Base-by-base conservation (phyloP, 2,888 invertebrate genomes). In the Eremobia ochroleuca region DNA sequence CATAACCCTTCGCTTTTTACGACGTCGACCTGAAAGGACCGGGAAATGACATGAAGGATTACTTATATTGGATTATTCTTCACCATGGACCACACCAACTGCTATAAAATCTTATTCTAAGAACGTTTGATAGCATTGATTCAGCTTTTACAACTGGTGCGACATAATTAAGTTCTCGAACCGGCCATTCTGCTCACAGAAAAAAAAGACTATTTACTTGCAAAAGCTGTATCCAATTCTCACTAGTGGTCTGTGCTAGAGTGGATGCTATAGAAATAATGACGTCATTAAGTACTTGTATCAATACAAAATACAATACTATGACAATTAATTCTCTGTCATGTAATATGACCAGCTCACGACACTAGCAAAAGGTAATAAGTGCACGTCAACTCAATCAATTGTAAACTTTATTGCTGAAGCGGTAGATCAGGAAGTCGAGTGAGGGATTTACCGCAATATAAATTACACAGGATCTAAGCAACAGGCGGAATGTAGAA, bases 391-490 rank as follows among this genome's bases (percentile, higher is more conserved):
- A 21, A 40, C 1, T 46, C 76, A 83, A 75, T 70, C 61, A 66
- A 83, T 77, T 74, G 11, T 71, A 31, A 49, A 61, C 82, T 76
- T 66, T 85, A 78, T 73, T 70, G n/a, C 18, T 28, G 11, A 37
- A 25, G 37, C 0, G 2, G 40, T 79, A 79, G 72, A 81, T 72
- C 31, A 59, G 71, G 31, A 61, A 80, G 55, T 82, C 4, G 61
- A 46, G 46, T 67, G 62, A 66, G 62, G 72, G 71, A 76, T 78
- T 82, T 85, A 78, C 59, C 59, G 85, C 85, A 87, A 91, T 91
- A 93, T 92, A 93, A 92, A 92, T 91, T 91, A 91, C 91, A 87
- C 85, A 90, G 87, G 90, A 90, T 92, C 92, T 92, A 92, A 92
- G 89, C 91, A 88, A 89, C 87, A 90, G 79, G 70, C 86, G 87